Evolutionary conservation across 2,113 vertebrate genomes (phyloP).

Genomic region (Eptesicus fuscus): DNA sequence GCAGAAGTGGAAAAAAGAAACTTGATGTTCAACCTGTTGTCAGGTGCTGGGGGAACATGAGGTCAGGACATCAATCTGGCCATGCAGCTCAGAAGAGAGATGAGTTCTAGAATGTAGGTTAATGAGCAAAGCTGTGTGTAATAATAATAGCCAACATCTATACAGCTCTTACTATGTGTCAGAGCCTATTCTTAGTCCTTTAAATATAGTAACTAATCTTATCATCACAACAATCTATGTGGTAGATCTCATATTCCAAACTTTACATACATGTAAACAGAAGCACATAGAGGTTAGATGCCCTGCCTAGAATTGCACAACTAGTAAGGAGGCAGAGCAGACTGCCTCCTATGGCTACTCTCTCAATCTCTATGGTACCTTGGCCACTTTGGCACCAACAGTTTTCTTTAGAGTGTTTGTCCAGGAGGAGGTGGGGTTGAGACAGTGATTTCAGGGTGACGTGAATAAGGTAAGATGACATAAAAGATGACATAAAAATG

Average conservation of each 20-base stretch:
- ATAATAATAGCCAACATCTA: not conserved
- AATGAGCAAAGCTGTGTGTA: not conserved
- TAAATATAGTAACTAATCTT: not conserved
- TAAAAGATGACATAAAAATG: not conserved
- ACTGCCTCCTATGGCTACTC: rapidly evolving
- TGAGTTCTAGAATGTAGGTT: not conserved
- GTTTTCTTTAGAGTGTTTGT: not conserved
- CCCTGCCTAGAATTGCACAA: not conserved
- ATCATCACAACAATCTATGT: not conserved
- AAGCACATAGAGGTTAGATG: rapidly evolving
- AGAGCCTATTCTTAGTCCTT: not conserved
- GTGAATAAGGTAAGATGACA: not conserved
- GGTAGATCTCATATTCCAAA: not conserved
- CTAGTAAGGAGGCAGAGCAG: too few species aligned
- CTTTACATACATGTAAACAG: not conserved
- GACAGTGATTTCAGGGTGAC: not conserved
- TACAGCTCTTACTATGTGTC: not conserved
- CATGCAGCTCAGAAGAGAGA: not conserved
- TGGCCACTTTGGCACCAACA: not conserved
- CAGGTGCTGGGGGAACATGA: not conserved
- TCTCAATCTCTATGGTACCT: rapidly evolving
- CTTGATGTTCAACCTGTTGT: not conserved
- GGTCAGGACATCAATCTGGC: not conserved
- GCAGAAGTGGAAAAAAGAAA: not conserved
- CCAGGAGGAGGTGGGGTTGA: not conserved